A percentile compares a stretch with the other conserved stretches of the same genome.
phyloP scores from a whole-genome alignment of 2,797 vertebrate species.

The Amphiprion clarkii region DNA sequence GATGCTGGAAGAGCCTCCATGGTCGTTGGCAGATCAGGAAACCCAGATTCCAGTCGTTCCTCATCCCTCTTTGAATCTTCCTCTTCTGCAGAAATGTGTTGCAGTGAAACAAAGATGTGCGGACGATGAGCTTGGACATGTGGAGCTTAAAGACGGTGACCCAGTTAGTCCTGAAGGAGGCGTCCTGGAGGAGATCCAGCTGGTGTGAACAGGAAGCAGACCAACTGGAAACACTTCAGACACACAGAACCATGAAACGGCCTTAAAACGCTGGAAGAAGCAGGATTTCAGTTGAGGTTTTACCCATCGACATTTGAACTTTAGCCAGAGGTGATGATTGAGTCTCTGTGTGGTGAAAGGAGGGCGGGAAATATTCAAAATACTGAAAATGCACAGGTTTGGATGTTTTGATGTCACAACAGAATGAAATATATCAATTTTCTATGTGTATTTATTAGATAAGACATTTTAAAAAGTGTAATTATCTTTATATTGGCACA shows the following conservation, averaged over 20 bases:
- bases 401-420: no score
- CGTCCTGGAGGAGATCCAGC: not conserved
- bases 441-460: no score
- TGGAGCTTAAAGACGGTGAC: slow-evolving; percentile 1
- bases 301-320: no score
- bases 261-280: not conserved
- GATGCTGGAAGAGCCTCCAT: not conserved
- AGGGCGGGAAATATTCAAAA: no score
- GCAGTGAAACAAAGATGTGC: not conserved
- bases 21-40: not conserved
- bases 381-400: no score
- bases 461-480: no score
- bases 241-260: no score
- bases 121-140: not conserved
- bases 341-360: no score
- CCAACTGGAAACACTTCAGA: not conserved
- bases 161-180: not conserved
- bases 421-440: no score
- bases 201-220: not conserved
- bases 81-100: not conserved
- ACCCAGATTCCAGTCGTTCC: not conserved
- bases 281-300: no score
- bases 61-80: not conserved
- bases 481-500: no score
- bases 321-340: no score